A percentile compares a stretch with the other conserved stretches of the same genome.
These are phyloP conservation scores for Anaspis maculata DNA, from an alignment of 2,888 invertebrate genomes.

Conservation along the genomic window DNA sequence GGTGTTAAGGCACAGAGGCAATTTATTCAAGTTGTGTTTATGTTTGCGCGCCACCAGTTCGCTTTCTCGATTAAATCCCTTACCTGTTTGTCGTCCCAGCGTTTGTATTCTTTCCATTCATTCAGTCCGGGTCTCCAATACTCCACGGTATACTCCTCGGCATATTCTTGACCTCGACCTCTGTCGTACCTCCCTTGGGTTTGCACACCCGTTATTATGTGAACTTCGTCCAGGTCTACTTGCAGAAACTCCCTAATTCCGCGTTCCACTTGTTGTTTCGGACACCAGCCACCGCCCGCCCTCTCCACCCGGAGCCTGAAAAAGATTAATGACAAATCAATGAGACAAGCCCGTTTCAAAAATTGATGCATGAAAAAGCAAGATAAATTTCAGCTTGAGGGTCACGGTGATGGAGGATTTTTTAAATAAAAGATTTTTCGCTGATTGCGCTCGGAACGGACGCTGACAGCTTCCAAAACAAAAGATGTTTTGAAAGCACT, in stretches of 20 bases:
- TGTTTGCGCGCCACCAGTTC: background rate
- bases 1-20: too few species aligned
- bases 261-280: conserved; percentile 54
- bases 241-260: conserved; percentile 60
- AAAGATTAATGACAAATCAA: conserved; percentile 26
- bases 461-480: too few species aligned
- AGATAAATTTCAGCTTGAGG: background rate
- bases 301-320: conserved; percentile 59
- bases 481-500: too few species aligned
- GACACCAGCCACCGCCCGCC: conserved; percentile 74
- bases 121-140: conserved; percentile 55
- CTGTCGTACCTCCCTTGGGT: conserved; percentile 71
- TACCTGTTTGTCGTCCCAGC: conserved; percentile 60
- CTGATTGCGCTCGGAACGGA: too few species aligned
- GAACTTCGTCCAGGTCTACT: conserved; percentile 53
- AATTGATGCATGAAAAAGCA: conserved; percentile 5
- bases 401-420: too few species aligned
- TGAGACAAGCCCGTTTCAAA: conserved; percentile 12
- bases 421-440: too few species aligned
- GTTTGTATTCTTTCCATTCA: conserved; percentile 56
- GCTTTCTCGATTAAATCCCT: conserved; percentile 7
- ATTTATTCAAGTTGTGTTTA: background rate
- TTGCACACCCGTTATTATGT: conserved; percentile 62
- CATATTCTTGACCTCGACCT: conserved; percentile 67
- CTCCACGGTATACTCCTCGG: conserved; percentile 62